Evolutionary conservation across 2,888 invertebrate genomes (phyloP), one percentile per base, ranked within the genome.

Genomic region (Leptothorax acervorum): DNA sequence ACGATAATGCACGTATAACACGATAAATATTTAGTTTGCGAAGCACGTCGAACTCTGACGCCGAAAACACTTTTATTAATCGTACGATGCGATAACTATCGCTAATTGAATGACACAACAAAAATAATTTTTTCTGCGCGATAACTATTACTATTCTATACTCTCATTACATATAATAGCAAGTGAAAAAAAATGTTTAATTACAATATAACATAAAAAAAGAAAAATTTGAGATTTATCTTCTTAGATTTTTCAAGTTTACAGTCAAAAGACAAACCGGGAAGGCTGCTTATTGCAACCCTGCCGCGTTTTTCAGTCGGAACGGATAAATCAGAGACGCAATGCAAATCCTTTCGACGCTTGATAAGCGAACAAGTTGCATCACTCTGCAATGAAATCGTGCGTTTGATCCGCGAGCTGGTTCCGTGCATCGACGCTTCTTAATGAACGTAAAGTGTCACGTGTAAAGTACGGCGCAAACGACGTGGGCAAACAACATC

Each of bases 401-500:
- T 23, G 12, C 48, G 79, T 73, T 71, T 78, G 68, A 78, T 78
- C 55, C 53, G 31, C 35, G 28, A 35, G 12, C 23, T 48, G 45
- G 60, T 55, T 79, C 45, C 48, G n/a, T 60, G 73, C 79, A 79
- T 18, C 79, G 35, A 53, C 45, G 18, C 8, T 60, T 28, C 66
- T 68, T 68, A 48, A 71, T 79, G 48, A 79, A 48, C 48, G 23
- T 18, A 66, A 66, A 66, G 18, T 71, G 70, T 45, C 57, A 57
- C 70, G 23, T 57, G 31, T 79, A 51, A 65, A 48, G 45, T 11
- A 31, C 45, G 55, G 15, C 53, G 23, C 70, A 53, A 74, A 81
- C 51, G n/a, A 62, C n/a, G n/a, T 68, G 45, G 53, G 63, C 66
- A 79, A 84, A 84, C 74, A 82, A 82, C 57, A 11, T 57, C 48